These are phyloP conservation scores for Camponotus floridanus DNA, from an alignment of 1,140 invertebrate genomes.

Conservation along the genomic window DNA sequence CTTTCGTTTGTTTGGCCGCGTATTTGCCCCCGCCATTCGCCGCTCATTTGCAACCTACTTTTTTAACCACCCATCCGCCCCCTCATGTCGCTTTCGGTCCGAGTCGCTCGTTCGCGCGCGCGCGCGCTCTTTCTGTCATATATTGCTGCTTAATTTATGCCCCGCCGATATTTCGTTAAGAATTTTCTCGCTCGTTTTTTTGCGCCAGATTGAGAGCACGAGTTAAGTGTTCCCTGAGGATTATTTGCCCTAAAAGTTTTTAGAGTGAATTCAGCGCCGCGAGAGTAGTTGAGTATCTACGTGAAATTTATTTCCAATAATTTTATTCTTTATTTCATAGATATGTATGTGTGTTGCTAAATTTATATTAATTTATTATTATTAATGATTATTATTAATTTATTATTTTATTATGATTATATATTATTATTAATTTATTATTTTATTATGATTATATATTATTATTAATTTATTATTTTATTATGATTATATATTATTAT, in stretches of 20 bases:
- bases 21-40: constrained; percentile 61
- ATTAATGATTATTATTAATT: no score
- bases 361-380: no score
- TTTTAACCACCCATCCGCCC: constrained; percentile 60
- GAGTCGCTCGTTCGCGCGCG: constrained; percentile 46
- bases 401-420: no score
- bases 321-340: background rate
- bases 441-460: no score
- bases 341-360: background rate
- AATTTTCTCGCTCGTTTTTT: constrained; percentile 63
- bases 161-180: constrained; percentile 73
- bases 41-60: constrained; percentile 72
- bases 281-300: constrained; percentile 33
- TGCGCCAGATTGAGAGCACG: background rate
- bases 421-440: no score
- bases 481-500: no score
- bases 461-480: no score
- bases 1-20: constrained; percentile 70
- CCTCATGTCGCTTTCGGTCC: constrained; percentile 35
- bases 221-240: background rate
- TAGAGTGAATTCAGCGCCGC: background rate
- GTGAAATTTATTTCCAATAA: background rate
- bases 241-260: constrained; percentile 15
- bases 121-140: constrained; percentile 32
- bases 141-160: constrained; percentile 71